phyloP scores from a whole-genome alignment of 2,888 invertebrate species.

The Lampropteryx suffumata region DNA sequence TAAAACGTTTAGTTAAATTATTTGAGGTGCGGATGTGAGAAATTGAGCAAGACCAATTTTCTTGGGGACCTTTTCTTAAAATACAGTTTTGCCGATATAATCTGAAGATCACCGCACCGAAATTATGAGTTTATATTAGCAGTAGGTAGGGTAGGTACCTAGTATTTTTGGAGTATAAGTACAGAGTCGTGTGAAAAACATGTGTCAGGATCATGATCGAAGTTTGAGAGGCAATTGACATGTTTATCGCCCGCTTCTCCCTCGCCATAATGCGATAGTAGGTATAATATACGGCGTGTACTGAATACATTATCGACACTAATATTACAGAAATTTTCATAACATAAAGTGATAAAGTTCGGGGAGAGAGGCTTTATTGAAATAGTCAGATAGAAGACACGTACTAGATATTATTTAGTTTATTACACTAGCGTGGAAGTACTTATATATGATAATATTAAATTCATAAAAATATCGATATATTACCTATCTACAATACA shows the following conservation, averaged over 20 bases:
- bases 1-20: slow-evolving; percentile 19
- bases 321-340: slow-evolving; percentile 13
- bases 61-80: no score
- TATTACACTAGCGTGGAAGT: no score
- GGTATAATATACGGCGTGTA: slow-evolving; percentile 17
- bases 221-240: slow-evolving; percentile 1
- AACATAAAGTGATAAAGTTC: slow-evolving; percentile 11
- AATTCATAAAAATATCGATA: no score
- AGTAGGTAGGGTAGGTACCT: no score
- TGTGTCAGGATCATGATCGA: background rate
- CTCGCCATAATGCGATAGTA: slow-evolving; percentile 6
- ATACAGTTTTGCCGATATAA: background rate
- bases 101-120: no score
- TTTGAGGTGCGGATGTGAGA: slow-evolving; percentile 12
- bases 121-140: no score
- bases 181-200: background rate
- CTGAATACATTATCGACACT: slow-evolving; percentile 17
- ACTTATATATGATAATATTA: no score
- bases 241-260: background rate
- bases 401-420: no score
- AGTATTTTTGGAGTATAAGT: no score
- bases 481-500: no score
- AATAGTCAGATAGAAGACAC: background rate
- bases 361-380: slow-evolving; percentile 9
- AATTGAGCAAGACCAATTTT: slow-evolving; percentile 2